A percentile compares a stretch with the other conserved stretches of the same genome.
Evolutionary conservation across 1,140 invertebrate species (phyloP).

Genomic region (Arctopsyche grandis): DNA sequence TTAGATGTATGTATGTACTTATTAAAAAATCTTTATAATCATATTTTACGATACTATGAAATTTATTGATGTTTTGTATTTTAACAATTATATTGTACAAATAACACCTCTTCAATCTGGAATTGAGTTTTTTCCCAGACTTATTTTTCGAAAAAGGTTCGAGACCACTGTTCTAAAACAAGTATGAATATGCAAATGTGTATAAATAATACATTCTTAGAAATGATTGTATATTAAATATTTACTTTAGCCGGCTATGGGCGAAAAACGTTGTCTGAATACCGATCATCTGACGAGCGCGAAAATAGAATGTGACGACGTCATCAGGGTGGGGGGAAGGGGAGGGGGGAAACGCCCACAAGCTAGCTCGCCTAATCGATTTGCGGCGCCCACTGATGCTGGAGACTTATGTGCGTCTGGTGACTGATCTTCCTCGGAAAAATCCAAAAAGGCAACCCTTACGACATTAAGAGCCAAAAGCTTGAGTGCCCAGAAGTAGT

Average conservation of each 20-base stretch:
- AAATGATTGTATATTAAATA: conserved; percentile 18
- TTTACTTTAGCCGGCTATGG: neutral
- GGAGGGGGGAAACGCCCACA: too few species aligned
- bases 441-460: neutral
- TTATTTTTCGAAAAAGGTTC: too few species aligned
- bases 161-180: too few species aligned
- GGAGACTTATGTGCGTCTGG: neutral
- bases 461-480: neutral
- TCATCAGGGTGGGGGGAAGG: conserved; percentile 17
- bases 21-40: too few species aligned
- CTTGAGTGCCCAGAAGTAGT: too few species aligned
- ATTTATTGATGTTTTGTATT: too few species aligned
- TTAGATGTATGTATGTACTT: too few species aligned
- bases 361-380: neutral
- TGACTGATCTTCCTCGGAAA: neutral
- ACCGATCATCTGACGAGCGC: conserved; percentile 34
- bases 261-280: conserved; percentile 33
- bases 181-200: neutral
- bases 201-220: neutral
- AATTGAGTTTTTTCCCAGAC: too few species aligned
- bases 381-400: neutral
- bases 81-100: too few species aligned
- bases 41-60: too few species aligned
- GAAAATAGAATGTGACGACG: conserved; percentile 29
- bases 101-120: too few species aligned